Evolutionary conservation across 2,113 vertebrate species (phyloP), one percentile per base, ranked within the genome.

Genomic region (Halcyon malimbica): DNA sequence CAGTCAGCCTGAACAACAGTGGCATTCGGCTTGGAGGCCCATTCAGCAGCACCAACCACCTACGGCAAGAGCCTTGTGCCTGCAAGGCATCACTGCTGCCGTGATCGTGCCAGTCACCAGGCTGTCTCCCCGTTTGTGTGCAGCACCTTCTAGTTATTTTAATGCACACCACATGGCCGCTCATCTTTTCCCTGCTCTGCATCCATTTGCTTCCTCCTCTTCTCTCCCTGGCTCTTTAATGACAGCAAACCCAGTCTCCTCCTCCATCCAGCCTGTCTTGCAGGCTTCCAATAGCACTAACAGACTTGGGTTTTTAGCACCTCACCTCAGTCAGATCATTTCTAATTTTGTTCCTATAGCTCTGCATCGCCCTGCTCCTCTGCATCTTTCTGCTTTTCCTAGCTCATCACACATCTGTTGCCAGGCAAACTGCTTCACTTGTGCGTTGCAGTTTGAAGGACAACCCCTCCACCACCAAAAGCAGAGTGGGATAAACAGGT

Each of bases 1-100:
- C 57, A 19, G 29, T 5, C 53, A 57, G 46, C 3, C 39, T 0
- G 1, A 85, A 53, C 21, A 62, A 41, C 3, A 0, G 0, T 1
- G 19, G 48, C 35, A 35, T 11, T 42, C 6, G 4, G 53, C 53
- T 46, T 21, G 23, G 17, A 79, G 62, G 5, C 15, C 35, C 9
- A 11, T 17, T 53, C 4, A 4, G 74, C 41, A 54, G 46, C 69
- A 73, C 1, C 0, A 48, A n/a, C 18, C 19, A 1, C 42, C 37
- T 3, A 10, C 57, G 60, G 62, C 57, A 85, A 37, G 39, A 91
- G 37, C 46, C n/a, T 17, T 46, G 46, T 15, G 37, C 64, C 64
- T 91, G 65, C 64, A 68, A 56, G 37, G 56, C 57, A 68, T 17
- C 33, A 0, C 71, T 86, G 68, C 71, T 64, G 85, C 63, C 60